A percentile compares a stretch with the other conserved stretches of the same genome.
These are phyloP conservation scores for Pseudopodoces humilis DNA, from an alignment of 2,113 vertebrate genomes.

Conservation along the genomic window DNA sequence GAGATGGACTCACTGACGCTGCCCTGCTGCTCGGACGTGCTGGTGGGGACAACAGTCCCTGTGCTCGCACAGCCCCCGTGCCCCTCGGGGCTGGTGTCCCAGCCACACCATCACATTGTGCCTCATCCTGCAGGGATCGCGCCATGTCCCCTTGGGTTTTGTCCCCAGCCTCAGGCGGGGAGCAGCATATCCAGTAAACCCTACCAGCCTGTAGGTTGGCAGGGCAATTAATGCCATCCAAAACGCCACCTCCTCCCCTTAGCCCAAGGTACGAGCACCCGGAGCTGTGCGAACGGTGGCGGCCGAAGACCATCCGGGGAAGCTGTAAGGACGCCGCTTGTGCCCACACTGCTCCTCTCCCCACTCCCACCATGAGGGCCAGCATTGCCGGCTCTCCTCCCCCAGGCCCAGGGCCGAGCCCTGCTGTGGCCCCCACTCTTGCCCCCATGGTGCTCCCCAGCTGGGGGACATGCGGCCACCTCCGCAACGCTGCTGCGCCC, in stretches of 20 bases:
- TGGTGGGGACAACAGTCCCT: background rate
- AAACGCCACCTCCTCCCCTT: background rate
- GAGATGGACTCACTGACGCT: rapidly evolving
- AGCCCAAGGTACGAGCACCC: background rate
- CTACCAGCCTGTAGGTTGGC: background rate
- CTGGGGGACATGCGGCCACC: rapidly evolving
- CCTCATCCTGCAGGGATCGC: rapidly evolving
- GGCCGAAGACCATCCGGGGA: background rate
- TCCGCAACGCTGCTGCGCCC: rapidly evolving
- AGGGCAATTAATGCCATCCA: background rate
- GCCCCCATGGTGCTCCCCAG: rapidly evolving
- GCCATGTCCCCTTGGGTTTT: background rate
- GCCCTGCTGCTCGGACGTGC: rapidly evolving
- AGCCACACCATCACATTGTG: background rate
- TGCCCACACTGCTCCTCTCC: rapidly evolving
- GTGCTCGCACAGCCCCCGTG: background rate
- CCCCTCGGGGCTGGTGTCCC: background rate
- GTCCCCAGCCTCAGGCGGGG: background rate
- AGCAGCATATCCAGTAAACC: background rate
- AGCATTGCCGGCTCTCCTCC: background rate
- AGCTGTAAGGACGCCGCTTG: rapidly evolving
- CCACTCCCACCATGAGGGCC: rapidly evolving
- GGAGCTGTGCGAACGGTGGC: background rate
- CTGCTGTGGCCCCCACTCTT: background rate
- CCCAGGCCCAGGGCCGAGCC: background rate